Base-by-base conservation (phyloP, 2,113 vertebrate genomes). In the Formicarius rufipectus region DNA sequence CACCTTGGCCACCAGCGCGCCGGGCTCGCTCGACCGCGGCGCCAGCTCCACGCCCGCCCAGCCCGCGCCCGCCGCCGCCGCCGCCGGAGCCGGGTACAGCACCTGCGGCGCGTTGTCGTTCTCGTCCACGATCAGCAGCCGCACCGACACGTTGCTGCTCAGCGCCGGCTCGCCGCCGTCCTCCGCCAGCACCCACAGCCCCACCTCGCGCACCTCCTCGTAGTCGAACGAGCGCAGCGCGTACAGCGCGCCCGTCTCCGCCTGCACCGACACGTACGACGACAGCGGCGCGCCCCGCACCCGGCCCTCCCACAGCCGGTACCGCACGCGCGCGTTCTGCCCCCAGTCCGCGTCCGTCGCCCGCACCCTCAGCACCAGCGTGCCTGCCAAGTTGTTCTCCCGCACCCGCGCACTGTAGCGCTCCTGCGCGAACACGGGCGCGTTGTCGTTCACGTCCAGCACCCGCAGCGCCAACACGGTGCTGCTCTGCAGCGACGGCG, bases 81-180 rank as follows among this genome's bases (percentile, higher is more conserved):
- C 37, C 37, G 76, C 7, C 53, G 37, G 4, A 7, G 89, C 8
- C 5, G 98, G 98, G 45, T 97, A 98, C 31, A 98, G 83, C n/a
- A 98, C 97, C 76, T 98, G 96, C 30, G 98, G 98, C 1, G 64
- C 49, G 17, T 98, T 98, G 93, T 98, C 98, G 15, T 98, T 98
- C 92, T 97, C 98, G 90, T 98, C 98, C 35, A 97, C 68, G 21
- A 99, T 96, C 12, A 91, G 94, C 52, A 99, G 67, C 53, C n/a
- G 98, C 21, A 98, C 79, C 4, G 98, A 97, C 6, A 92, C 93
- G 6, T 98, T 98, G 82, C 96, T 98, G 78, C 97, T 97, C 31
- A 98, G 91, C 8, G 98, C 79, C 2, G 98, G 97, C 13, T 96
- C 94, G 6, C 98, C 98, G 1, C 95, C 98, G 6, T 97, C 98